A percentile compares a stretch with the other conserved stretches of the same genome.
These are phyloP conservation scores for Junco hyemalis DNA, from an alignment of 2,113 vertebrate species.

Conservation along the genomic window DNA sequence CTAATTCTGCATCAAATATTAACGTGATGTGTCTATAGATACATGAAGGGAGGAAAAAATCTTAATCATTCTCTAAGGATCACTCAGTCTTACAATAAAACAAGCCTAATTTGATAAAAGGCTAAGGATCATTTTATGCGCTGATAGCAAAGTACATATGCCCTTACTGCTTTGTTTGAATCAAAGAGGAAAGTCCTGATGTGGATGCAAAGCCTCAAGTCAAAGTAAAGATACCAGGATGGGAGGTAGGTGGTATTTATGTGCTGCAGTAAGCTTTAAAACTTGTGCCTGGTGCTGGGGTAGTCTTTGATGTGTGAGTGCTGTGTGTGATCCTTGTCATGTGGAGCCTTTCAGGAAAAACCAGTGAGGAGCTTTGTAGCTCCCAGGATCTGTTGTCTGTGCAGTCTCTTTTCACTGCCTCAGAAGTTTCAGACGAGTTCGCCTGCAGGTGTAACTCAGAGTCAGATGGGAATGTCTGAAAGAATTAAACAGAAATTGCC, in stretches of 20 bases:
- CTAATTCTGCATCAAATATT: not conserved
- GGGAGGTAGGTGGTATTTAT: not conserved
- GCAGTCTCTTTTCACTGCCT: not conserved
- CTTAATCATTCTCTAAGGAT: not conserved
- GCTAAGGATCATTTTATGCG: not conserved
- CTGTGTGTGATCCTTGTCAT: not conserved
- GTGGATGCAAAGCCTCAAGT: not conserved
- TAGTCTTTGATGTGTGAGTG: not conserved
- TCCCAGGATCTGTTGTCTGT: not conserved
- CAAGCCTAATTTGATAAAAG: not conserved
- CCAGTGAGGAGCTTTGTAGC: not conserved
- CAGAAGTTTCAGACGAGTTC: not conserved
- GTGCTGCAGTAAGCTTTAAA: not conserved
- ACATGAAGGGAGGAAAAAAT: rapidly evolving
- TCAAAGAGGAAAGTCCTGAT: not conserved
- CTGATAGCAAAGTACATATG: not conserved
- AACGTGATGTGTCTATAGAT: not conserved
- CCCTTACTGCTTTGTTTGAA: not conserved
- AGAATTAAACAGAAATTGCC: not conserved
- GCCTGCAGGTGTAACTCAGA: not conserved
- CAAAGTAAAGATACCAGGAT: not conserved
- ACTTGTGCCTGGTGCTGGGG: not conserved
- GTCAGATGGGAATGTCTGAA: not conserved
- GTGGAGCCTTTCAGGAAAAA: not conserved
- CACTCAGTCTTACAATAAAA: not conserved